Evolutionary conservation across 2,797 vertebrate species (phyloP).

Genomic region (Sebastes steindachneri): DNA sequence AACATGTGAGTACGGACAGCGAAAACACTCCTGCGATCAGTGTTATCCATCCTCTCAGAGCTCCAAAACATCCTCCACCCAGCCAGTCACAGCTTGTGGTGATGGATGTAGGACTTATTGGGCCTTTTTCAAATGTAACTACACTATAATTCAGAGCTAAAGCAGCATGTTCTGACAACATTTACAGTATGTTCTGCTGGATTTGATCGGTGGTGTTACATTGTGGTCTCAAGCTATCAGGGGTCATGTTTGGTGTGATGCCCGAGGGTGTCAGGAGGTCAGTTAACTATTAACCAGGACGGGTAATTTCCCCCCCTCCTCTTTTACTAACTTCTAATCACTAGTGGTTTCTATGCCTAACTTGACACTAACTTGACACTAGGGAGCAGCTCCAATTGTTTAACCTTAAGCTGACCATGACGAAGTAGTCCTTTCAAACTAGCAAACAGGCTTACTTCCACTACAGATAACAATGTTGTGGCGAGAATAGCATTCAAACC

Average conservation of each 20-base stretch:
- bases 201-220: background rate
- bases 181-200: constrained; percentile 6
- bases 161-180: constrained; percentile 24
- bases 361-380: constrained; percentile 69
- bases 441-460: constrained; percentile 57
- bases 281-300: constrained; percentile 57
- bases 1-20: constrained; percentile 64
- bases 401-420: constrained; percentile 75
- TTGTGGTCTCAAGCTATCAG: background rate
- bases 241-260: constrained; percentile 35
- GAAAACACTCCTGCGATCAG: constrained; percentile 60
- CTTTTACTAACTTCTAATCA: constrained; percentile 41
- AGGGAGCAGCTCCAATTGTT: constrained; percentile 64
- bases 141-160: constrained; percentile 44
- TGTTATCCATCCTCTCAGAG: constrained; percentile 63
- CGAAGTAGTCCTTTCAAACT: constrained; percentile 60
- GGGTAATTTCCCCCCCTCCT: background rate
- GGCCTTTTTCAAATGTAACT: constrained; percentile 30
- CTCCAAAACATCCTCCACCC: constrained; percentile 54
- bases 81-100: constrained; percentile 61
- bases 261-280: constrained; percentile 43
- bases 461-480: constrained; percentile 40
- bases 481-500: background rate
- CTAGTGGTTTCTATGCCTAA: constrained; percentile 48
- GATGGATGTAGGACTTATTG: constrained; percentile 56